Evolutionary conservation across 2,888 invertebrate genomes (phyloP), one percentile per base, ranked within the genome.

Genomic region (Pachycephus smyrnensis): DNA sequence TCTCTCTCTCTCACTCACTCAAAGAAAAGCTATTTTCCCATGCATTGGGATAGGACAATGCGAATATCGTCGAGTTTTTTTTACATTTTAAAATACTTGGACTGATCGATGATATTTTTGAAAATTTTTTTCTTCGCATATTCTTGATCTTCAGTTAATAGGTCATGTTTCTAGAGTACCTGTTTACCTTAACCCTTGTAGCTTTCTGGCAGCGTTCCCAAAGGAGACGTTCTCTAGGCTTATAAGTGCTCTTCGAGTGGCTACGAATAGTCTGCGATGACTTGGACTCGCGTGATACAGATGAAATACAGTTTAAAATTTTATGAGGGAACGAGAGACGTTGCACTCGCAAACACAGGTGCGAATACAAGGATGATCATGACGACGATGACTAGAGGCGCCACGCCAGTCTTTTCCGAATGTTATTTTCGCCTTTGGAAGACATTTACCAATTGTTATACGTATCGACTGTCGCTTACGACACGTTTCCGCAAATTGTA

Each of bases 11-110:
- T 55, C 33, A 69, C 81, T 76, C 76, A 68, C 79, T 76, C 80
- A 40, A 75, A 77, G 78, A 78, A 82, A 82, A 84, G 80, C 81
- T 86, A 87, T 87, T 86, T 86, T 86, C 80, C 80, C 82, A 82
- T 82, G 83, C 84, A 87, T 86, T 84, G 85, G 84, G 84, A 87
- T 85, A 85, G 86, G 84, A 84, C 85, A 23, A 23, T 73, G 31
- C 11, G 73, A 68, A 73, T 55, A 55, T 55, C 35, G 9, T 35
- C 23, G 0, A 2, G 1, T 6, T 55, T 23, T 55, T 40, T 40
- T 3, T 0, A 2, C 9, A 55, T 55, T 55, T 9, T 55, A 9
- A 55, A 55, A 23, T 23, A 55, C 55, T 55, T 9, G 2, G 2
- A 33, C n/a, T 35, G 35, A 35, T 9, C 9, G 15, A 55, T 55